A percentile compares a stretch with the other conserved stretches of the same genome.
These are phyloP conservation scores for Platerodrilus igneus DNA, from an alignment of 2,888 invertebrate species.

Conservation along the genomic window DNA sequence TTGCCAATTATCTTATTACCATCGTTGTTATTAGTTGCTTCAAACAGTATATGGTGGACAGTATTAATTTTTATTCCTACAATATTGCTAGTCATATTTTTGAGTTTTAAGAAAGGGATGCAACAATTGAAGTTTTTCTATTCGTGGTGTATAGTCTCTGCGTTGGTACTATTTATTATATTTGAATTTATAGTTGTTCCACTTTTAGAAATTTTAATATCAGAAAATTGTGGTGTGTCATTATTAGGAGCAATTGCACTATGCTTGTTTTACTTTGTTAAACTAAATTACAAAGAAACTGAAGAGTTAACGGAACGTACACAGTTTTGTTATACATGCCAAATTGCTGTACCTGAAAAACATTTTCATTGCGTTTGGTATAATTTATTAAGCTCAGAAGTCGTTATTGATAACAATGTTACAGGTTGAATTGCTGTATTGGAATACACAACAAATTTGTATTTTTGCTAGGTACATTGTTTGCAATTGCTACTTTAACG, in stretches of 20 bases:
- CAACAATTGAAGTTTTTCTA: slow-evolving; percentile 76
- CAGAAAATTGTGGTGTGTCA: slow-evolving; percentile 59
- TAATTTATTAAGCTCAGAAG: slow-evolving; percentile 28
- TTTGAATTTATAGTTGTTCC: slow-evolving; percentile 70
- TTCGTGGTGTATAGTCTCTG: slow-evolving; percentile 68
- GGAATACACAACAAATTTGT: slow-evolving; percentile 72
- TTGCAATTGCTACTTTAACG: slow-evolving; percentile 61
- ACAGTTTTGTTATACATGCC: slow-evolving; percentile 78
- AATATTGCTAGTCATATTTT: no score
- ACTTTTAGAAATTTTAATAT: slow-evolving; percentile 63
- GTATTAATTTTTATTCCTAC: slow-evolving; percentile 39
- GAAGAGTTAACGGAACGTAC: slow-evolving; percentile 61
- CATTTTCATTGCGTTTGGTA: slow-evolving; percentile 80
- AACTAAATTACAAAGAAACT: slow-evolving; percentile 38
- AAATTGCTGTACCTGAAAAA: slow-evolving; percentile 71
- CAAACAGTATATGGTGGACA: slow-evolving; percentile 48
- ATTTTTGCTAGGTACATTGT: slow-evolving; percentile 65
- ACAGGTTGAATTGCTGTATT: slow-evolving; percentile 79
- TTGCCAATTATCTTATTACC: slow-evolving; percentile 52
- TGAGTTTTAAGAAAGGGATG: no score
- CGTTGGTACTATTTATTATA: slow-evolving; percentile 60
- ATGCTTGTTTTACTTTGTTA: slow-evolving; percentile 47
- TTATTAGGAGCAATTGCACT: slow-evolving; percentile 48
- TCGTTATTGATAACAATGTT: slow-evolving; percentile 9
- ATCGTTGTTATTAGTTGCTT: slow-evolving; percentile 48